These are phyloP conservation scores for Scaptodrosophila latifasciaeformis DNA, from an alignment of 2,888 invertebrate genomes.

Conservation along the genomic window DNA sequence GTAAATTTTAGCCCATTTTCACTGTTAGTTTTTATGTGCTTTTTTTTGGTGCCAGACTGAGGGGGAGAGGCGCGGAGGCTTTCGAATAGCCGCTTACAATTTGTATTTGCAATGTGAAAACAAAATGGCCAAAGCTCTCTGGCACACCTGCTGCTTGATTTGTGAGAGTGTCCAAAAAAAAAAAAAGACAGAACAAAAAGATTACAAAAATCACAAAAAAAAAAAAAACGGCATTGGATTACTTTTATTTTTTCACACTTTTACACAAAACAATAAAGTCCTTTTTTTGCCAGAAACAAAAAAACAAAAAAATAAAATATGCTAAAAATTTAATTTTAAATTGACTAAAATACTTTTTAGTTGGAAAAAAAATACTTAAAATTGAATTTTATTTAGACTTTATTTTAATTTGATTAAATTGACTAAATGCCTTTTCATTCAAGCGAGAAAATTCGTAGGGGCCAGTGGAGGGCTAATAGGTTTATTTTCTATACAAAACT, in stretches of 20 bases:
- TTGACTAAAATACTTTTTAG: no score
- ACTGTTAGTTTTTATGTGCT: background rate
- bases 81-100: constrained; percentile 36
- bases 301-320: constrained; percentile 1
- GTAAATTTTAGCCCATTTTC: constrained; percentile 5
- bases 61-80: background rate
- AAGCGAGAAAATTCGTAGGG: no score
- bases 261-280: background rate
- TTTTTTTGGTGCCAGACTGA: background rate
- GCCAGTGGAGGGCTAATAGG: no score
- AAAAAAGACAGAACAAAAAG: constrained; percentile 1
- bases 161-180: constrained; percentile 34
- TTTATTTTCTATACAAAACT: no score
- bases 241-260: background rate
- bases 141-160: constrained; percentile 64
- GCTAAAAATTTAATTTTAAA: no score
- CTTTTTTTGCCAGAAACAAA: constrained; percentile 15
- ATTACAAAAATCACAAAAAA: background rate
- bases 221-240: background rate
- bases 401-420: no score
- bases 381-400: no score
- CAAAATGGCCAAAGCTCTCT: constrained; percentile 47
- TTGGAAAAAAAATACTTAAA: no score
- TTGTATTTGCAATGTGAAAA: constrained; percentile 60
- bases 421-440: no score